phyloP scores from a whole-genome alignment of 2,888 invertebrate species.

The Chaitophorus viminalis region DNA sequence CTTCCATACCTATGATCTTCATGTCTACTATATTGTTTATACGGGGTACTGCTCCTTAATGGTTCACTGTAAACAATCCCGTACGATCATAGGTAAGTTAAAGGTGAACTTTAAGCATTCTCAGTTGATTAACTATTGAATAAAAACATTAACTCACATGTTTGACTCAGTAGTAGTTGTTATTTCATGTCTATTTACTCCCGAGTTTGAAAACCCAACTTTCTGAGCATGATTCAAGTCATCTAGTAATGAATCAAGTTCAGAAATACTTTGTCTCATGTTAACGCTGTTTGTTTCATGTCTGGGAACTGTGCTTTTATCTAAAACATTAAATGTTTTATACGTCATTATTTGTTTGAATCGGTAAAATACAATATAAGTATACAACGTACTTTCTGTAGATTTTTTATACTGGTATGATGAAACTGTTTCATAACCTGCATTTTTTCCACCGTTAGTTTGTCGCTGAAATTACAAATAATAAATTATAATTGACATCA shows the following conservation, averaged over 20 bases:
- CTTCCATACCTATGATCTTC: constrained; percentile 64
- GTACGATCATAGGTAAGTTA: neutral
- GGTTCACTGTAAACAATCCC: constrained; percentile 63
- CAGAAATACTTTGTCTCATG: constrained; percentile 74
- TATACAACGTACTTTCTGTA: constrained; percentile 34
- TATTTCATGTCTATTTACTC: constrained; percentile 48
- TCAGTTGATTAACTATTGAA: neutral
- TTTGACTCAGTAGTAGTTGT: constrained; percentile 34
- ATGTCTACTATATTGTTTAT: constrained; percentile 63
- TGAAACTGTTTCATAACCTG: constrained; percentile 56
- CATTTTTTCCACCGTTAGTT: constrained; percentile 48
- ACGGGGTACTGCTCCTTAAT: constrained; percentile 64
- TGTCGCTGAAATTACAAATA: constrained; percentile 51
- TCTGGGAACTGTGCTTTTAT: constrained; percentile 36
- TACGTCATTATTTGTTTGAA: neutral
- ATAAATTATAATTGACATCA: neutral
- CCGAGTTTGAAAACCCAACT: constrained; percentile 64
- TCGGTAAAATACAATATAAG: neutral
- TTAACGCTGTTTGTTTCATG: constrained; percentile 61
- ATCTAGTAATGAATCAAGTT: constrained; percentile 79
- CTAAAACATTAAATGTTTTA: neutral
- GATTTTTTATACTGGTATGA: constrained; percentile 57
- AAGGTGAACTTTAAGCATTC: neutral
- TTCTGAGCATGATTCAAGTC: constrained; percentile 70
- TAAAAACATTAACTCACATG: constrained; percentile 29